Evolutionary conservation across 2,797 vertebrate species (phyloP).

Genomic region (Alosa sapidissima): DNA sequence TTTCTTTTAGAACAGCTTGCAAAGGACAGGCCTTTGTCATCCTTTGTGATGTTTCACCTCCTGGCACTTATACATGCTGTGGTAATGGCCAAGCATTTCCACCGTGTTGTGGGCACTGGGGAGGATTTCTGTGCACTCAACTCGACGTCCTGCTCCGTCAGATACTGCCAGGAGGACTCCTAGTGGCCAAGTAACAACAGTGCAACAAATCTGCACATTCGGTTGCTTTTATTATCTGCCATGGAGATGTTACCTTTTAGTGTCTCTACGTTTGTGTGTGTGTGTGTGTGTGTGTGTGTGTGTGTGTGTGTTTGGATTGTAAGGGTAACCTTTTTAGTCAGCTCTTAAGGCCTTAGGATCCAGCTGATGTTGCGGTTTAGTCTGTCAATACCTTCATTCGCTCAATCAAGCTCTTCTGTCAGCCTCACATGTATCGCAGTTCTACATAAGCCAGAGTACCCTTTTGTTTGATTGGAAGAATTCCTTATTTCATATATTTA

Average conservation of each 20-base stretch:
- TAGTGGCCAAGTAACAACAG: slow-evolving; percentile 44
- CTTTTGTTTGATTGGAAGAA: not conserved
- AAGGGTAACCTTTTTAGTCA: not conserved
- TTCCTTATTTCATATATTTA: not conserved
- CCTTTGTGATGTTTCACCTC: not conserved
- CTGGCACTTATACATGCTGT: not conserved
- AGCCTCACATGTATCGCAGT: not conserved
- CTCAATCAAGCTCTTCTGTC: not conserved
- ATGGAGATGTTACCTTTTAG: not conserved
- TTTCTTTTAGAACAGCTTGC: not conserved
- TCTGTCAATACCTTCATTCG: not conserved
- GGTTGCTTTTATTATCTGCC: not conserved
- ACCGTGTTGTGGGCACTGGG: not conserved
- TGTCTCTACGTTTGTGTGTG: not conserved
- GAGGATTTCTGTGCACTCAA: slow-evolving; percentile 20
- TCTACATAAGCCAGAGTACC: not conserved
- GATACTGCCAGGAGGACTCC: slow-evolving; percentile 55
- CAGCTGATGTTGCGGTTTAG: not conserved
- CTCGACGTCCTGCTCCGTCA: slow-evolving; percentile 29
- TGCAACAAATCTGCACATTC: slow-evolving; percentile 11
- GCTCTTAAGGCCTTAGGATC: not conserved
- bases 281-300: slow-evolving; percentile 17
- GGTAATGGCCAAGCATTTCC: not conserved
- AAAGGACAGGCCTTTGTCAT: not conserved
- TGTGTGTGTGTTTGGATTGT: slow-evolving; percentile 33